phyloP scores from a whole-genome alignment of 2,113 vertebrate species.

The Vidua macroura region DNA sequence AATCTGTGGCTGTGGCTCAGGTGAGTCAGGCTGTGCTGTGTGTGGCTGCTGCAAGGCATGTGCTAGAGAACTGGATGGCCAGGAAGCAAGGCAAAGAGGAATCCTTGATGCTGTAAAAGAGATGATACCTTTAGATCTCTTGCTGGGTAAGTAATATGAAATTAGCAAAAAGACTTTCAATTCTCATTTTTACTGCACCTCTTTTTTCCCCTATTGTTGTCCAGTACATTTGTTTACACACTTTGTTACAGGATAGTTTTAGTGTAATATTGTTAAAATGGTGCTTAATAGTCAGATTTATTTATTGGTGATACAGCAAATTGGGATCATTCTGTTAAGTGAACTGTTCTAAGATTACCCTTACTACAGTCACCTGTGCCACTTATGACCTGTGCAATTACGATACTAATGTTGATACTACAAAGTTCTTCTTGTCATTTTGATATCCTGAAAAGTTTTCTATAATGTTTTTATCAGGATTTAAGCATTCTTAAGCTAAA shows the following conservation, averaged over 20 bases:
- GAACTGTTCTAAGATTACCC: not conserved
- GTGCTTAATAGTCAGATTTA: not conserved
- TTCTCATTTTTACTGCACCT: not conserved
- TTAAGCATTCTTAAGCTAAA: not conserved
- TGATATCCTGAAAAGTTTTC: not conserved
- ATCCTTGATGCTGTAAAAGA: conserved; percentile 99
- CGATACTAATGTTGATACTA: not conserved
- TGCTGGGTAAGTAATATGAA: conserved; percentile 80
- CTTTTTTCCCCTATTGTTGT: not conserved
- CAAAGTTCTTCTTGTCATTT: not conserved
- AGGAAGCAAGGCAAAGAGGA: conserved; percentile 95
- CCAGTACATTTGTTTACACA: not conserved
- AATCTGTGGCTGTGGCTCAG: conserved; percentile 97
- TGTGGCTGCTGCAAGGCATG: conserved; percentile 99
- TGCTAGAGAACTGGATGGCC: conserved; percentile 94
- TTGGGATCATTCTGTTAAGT: not conserved
- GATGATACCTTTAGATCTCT: conserved; percentile 97
- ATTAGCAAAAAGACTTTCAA: not conserved
- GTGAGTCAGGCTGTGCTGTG: conserved; percentile 94
- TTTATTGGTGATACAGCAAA: not conserved
- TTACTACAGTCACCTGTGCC: not conserved
- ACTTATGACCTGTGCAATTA: not conserved
- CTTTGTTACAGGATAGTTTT: not conserved
- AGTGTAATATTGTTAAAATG: not conserved
- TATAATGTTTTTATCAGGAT: not conserved